A percentile compares a stretch with the other conserved stretches of the same genome.
Evolutionary conservation across 2,797 vertebrate species (phyloP).

Genomic region (Helostoma temminkii): DNA sequence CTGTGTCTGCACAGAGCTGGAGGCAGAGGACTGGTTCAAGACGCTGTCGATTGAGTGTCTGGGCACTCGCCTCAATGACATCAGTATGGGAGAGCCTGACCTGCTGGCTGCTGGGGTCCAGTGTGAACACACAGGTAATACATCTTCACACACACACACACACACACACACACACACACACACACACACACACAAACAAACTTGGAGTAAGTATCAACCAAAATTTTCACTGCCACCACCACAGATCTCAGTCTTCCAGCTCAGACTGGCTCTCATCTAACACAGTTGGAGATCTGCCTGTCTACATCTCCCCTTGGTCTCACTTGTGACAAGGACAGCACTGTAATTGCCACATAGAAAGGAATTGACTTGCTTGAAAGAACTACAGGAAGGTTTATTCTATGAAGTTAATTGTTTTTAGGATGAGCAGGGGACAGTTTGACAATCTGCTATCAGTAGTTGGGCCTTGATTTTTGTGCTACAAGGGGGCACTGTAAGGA

Average conservation of each 20-base stretch:
- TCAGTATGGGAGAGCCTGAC: conserved; percentile 95
- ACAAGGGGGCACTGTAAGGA: no score
- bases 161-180: neutral
- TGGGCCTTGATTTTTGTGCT: no score
- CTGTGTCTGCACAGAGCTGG: conserved; percentile 86
- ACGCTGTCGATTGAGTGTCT: conserved; percentile 93
- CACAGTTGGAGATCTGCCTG: neutral
- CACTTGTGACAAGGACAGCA: no score
- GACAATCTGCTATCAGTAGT: no score
- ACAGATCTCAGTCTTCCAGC: no score
- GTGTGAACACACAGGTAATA: conserved; percentile 93
- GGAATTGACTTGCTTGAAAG: no score
- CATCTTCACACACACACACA: conserved; percentile 11
- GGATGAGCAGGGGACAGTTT: no score
- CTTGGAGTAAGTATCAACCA: no score
- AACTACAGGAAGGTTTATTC: no score
- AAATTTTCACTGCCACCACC: neutral
- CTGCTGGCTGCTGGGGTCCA: conserved; percentile 95
- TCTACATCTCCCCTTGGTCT: neutral
- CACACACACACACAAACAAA: conserved; percentile 3
- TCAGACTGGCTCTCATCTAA: no score
- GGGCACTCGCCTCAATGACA: conserved; percentile 90
- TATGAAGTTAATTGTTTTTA: no score
- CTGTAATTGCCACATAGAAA: no score
- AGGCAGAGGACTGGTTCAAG: conserved; percentile 98